Base-by-base conservation (phyloP, 2,888 invertebrate species). In the Idaea biselata region DNA sequence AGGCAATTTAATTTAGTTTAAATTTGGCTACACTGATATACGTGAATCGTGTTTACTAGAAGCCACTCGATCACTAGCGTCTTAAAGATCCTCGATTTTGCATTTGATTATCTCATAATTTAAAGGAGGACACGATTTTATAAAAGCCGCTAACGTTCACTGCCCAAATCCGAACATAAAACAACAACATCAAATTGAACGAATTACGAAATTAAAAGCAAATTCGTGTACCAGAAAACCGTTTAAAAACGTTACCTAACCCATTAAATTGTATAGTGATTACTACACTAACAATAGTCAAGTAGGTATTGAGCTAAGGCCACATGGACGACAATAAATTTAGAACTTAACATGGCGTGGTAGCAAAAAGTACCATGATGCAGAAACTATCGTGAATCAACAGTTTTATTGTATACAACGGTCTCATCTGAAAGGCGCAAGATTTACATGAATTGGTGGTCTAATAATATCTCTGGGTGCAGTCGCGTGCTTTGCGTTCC, bases 401-500 rank as follows among this genome's bases (percentile, higher is more conserved):
- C 66, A 62, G 65, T 67, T 68, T 67, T 69, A 70, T 70, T 68
- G 62, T 69, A 67, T 58, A 44, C 71, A 65, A 63, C 60, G 68
- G 61, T 67, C 63, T 70, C 73, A 71, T 75, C 73, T 71, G 77
- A 78, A 80, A 80, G 75, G 79, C 76, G 74, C 77, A 80, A 77
- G 74, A 77, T 82, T 79, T 77, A 80, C 78, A 75, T 72, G 81
- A 81, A 79, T 78, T 76, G 78, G 73, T 77, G 72, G 76, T 85
- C 88, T 90, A 90, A 90, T 89, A 86, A 86, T 90, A 89, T 73
- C 81, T 74, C 69, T 75, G 76, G 74, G 76, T 73, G 81, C 73
- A 75, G 83, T 80, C 83, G 86, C 88, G 73, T 86, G 81, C 86
- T 82, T 83, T 78, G 78, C 86, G 75, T 83, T 79, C 84, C 83